Evolutionary conservation across 2,797 vertebrate species (phyloP).

Genomic region (Pterois miles): DNA sequence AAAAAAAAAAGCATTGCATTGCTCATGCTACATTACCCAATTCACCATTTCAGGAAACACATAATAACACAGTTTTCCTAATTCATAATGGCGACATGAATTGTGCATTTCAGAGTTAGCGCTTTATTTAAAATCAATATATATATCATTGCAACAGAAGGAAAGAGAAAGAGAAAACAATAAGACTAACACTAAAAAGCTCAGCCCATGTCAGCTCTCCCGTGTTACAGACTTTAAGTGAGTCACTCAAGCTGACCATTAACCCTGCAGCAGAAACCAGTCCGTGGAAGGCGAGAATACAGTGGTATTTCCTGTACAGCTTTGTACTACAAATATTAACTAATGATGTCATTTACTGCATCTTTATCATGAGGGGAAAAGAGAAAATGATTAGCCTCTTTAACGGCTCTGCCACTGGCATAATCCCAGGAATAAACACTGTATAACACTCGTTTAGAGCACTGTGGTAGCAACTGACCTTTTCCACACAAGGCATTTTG

Average conservation of each 20-base stretch:
- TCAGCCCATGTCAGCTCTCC: not conserved
- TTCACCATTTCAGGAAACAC: not conserved
- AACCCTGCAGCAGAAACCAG: slow-evolving; percentile 10
- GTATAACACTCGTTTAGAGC: not conserved
- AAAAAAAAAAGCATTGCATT: not conserved
- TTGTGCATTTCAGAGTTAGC: not conserved
- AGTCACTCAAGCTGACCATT: slow-evolving; percentile 13
- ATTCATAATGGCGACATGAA: too few species aligned
- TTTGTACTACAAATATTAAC: slow-evolving; percentile 50
- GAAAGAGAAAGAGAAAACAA: not conserved
- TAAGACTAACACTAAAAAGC: not conserved
- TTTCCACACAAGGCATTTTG: not conserved
- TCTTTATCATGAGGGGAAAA: not conserved
- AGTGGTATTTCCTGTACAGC: not conserved
- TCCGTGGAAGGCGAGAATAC: not conserved
- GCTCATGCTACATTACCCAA: too few species aligned
- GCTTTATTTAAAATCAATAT: not conserved
- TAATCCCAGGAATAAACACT: not conserved
- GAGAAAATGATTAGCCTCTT: not conserved
- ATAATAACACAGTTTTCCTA: too few species aligned
- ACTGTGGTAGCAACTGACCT: not conserved
- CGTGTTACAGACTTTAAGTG: slow-evolving; percentile 2
- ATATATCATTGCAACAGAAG: not conserved
- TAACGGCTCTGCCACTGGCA: not conserved
- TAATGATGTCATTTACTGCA: slow-evolving; percentile 7